Percentiles rank a stretch among this genome's conserved stretches.
Evolutionary conservation across 2,888 invertebrate genomes (phyloP).

Genomic region (Eulithis testata): DNA sequence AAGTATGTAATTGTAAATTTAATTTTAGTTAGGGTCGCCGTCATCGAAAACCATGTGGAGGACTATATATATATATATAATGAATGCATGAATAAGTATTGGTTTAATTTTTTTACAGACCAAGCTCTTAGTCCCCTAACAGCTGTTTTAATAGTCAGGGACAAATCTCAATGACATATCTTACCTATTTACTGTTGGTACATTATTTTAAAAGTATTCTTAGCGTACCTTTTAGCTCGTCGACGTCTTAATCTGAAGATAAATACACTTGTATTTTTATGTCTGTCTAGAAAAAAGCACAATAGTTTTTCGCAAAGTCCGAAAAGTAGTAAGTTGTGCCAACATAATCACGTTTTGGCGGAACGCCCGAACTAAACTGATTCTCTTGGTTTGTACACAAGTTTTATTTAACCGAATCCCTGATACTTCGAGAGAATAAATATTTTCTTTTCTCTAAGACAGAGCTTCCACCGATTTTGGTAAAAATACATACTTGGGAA

Average conservation of each 20-base stretch:
- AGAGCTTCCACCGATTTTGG: slow-evolving; percentile 12
- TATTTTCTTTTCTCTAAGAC: slow-evolving; percentile 8
- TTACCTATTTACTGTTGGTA: too few species aligned
- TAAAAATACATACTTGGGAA: background rate
- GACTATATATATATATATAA: too few species aligned
- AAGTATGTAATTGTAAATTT: too few species aligned
- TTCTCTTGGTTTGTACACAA: slow-evolving; percentile 49
- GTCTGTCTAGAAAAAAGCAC: slow-evolving; percentile 6
- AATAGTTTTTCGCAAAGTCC: slow-evolving; percentile 31
- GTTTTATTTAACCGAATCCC: slow-evolving; percentile 38
- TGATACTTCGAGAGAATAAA: slow-evolving; percentile 28
- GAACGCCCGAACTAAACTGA: slow-evolving; percentile 58
- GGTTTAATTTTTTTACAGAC: too few species aligned
- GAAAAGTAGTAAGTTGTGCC: slow-evolving; percentile 45
- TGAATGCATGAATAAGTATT: too few species aligned
- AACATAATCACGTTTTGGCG: slow-evolving; percentile 65
- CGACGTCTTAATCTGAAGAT: background rate
- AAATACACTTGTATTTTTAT: background rate
- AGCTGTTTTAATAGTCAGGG: too few species aligned
- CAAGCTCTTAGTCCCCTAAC: too few species aligned
- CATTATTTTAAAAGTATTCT: too few species aligned
- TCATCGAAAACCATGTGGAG: too few species aligned
- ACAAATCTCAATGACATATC: too few species aligned
- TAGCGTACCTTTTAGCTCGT: background rate
- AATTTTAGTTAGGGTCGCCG: too few species aligned